Conservation (phyloP, 1,140 invertebrate genomes). For the Campodea augens region DNA sequence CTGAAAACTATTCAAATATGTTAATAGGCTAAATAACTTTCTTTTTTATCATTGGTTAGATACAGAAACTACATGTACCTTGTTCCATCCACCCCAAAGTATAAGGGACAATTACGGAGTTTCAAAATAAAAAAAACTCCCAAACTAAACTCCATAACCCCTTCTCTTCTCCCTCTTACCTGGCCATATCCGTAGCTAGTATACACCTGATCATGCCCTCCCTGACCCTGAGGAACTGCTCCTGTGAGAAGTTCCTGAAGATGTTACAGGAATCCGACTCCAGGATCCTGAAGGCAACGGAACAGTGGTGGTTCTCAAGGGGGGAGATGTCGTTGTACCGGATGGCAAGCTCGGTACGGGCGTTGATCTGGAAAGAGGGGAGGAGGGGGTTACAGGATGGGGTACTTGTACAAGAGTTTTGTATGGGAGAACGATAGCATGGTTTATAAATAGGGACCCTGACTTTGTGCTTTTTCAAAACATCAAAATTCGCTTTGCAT, state of each 20-base stretch:
- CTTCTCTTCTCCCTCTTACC: too few relatives aligned
- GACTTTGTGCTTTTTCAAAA: too few relatives aligned
- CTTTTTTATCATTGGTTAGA: too few relatives aligned
- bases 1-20: too few relatives aligned
- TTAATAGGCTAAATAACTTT: too few relatives aligned
- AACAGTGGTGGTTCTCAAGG: constrained; percentile 75
- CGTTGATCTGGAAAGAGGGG: constrained; percentile 40
- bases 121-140: too few relatives aligned
- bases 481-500: too few relatives aligned
- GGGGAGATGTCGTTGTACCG: constrained; percentile 79
- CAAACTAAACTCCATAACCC: neutral
- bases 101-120: too few relatives aligned
- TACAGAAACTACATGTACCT: too few relatives aligned
- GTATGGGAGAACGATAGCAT: neutral
- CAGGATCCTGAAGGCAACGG: constrained; percentile 61
- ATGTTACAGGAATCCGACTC: constrained; percentile 57
- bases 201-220: constrained; percentile 72
- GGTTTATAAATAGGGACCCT: too few relatives aligned
- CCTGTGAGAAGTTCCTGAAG: constrained; percentile 40
- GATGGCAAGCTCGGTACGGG: constrained; percentile 61
- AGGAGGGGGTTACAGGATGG: too few relatives aligned
- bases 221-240: constrained; percentile 39
- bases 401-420: neutral
- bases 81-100: too few relatives aligned
- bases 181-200: constrained; percentile 68